Evolutionary conservation across 2,888 invertebrate species (phyloP).

Genomic region (Acleris laterana): DNA sequence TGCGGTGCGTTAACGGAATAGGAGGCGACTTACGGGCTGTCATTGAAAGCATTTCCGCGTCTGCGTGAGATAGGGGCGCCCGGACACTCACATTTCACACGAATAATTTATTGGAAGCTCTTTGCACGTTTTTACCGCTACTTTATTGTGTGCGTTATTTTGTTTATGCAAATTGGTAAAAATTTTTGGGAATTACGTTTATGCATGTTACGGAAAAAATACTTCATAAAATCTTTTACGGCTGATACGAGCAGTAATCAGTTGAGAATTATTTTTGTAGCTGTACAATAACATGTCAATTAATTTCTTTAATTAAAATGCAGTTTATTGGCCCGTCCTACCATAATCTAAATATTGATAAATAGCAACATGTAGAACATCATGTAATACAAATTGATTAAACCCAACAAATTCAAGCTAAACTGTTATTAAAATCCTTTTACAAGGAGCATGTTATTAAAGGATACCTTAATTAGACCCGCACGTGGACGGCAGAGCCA

Average conservation of each 20-base stretch:
- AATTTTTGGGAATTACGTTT: too few relatives aligned
- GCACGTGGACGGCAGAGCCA: conserved; percentile 1
- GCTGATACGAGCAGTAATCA: too few relatives aligned
- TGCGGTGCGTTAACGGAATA: conserved; percentile 47
- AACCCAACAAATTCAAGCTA: conserved; percentile 12
- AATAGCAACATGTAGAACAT: not conserved
- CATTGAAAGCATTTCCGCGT: conserved; percentile 36
- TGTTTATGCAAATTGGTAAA: not conserved
- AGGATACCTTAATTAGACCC: conserved; percentile 19
- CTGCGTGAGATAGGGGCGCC: conserved; percentile 18
- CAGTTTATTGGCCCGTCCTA: too few relatives aligned
- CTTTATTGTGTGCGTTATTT: conserved; percentile 3
- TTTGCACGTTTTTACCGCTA: conserved; percentile 1
- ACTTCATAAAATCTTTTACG: too few relatives aligned
- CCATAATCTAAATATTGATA: not conserved
- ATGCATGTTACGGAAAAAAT: too few relatives aligned
- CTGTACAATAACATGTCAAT: too few relatives aligned
- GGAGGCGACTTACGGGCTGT: conserved; percentile 35
- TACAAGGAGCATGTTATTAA: conserved; percentile 24
- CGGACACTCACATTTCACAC: conserved; percentile 6
- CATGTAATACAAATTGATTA: conserved; percentile 18
- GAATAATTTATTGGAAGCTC: conserved; percentile 7
- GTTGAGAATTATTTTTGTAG: too few relatives aligned
- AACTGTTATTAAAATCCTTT: conserved; percentile 32
- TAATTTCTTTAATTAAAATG: too few relatives aligned